A percentile compares a stretch with the other conserved stretches of the same genome.
phyloP scores from a whole-genome alignment of 2,888 invertebrate species.

The Hypomecis punctinalis region DNA sequence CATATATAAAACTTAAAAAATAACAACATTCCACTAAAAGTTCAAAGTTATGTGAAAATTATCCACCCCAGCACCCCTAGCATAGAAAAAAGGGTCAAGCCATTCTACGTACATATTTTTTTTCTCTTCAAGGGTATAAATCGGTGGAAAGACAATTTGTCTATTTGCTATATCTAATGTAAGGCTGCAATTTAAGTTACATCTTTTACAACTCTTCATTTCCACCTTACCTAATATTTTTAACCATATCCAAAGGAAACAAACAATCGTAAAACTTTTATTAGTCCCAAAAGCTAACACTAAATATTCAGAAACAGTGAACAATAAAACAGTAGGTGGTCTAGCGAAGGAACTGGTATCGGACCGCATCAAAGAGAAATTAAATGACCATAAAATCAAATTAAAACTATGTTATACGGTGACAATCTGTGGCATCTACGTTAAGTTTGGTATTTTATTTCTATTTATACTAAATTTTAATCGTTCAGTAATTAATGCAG shows the following conservation, averaged over 20 bases:
- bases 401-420: slow-evolving; percentile 10
- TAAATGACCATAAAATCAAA: slow-evolving; percentile 23
- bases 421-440: slow-evolving; percentile 10
- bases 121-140: no score
- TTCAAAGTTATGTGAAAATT: no score
- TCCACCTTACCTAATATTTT: background rate
- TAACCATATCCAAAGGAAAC: slow-evolving; percentile 7
- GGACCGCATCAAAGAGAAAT: slow-evolving; percentile 27
- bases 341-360: slow-evolving; percentile 25
- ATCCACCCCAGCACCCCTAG: no score
- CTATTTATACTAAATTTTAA: background rate
- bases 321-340: slow-evolving; percentile 35
- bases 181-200: background rate
- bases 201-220: background rate
- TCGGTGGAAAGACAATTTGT: no score
- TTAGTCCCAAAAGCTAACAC: slow-evolving; percentile 17
- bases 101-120: no score
- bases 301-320: slow-evolving; percentile 25
- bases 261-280: slow-evolving; percentile 26
- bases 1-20: no score
- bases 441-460: background rate
- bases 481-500: no score
- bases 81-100: no score
- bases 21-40: no score
- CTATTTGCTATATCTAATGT: no score